phyloP scores from a whole-genome alignment of 1,140 invertebrate species.

The Euwallacea similis region DNA sequence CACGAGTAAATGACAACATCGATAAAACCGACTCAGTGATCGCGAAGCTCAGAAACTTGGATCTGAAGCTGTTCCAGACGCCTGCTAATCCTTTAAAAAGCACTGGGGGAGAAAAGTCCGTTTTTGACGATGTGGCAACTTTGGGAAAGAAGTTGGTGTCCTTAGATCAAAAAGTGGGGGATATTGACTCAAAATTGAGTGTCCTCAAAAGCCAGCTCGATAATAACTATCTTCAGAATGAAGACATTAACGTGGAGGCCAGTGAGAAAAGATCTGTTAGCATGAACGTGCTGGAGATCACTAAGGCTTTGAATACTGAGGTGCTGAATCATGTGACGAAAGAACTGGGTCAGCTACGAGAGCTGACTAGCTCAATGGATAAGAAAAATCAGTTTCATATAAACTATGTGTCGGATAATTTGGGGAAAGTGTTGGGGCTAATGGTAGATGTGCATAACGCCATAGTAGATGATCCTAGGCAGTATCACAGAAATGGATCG shows the following conservation, averaged over 20 bases:
- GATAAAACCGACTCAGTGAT: slow-evolving; percentile 82
- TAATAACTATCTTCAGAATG: slow-evolving; percentile 74
- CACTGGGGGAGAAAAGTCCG: slow-evolving; percentile 4
- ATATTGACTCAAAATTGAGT: slow-evolving; percentile 77
- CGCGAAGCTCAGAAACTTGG: slow-evolving; percentile 70
- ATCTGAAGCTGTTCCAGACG: slow-evolving; percentile 67
- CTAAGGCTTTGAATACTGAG: slow-evolving; percentile 76
- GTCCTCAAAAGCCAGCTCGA: slow-evolving; percentile 79
- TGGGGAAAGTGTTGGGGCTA: slow-evolving; percentile 74
- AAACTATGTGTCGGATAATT: slow-evolving; percentile 77
- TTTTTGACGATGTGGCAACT: slow-evolving; percentile 18
- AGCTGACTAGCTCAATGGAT: slow-evolving; percentile 76
- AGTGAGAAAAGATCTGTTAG: slow-evolving; percentile 82
- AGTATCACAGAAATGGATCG: slow-evolving; percentile 44
- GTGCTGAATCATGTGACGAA: slow-evolving; percentile 73
- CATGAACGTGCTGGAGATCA: slow-evolving; percentile 76
- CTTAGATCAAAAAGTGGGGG: slow-evolving; percentile 77
- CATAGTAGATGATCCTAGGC: slow-evolving; percentile 65
- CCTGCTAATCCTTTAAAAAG: slow-evolving; percentile 35
- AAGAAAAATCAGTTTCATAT: slow-evolving; percentile 83
- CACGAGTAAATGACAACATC: slow-evolving; percentile 77
- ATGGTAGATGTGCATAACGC: slow-evolving; percentile 79
- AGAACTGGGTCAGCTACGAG: slow-evolving; percentile 72
- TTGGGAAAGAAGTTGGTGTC: slow-evolving; percentile 54
- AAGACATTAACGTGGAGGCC: slow-evolving; percentile 80